These are phyloP conservation scores for Drosophila simulans DNA, from an alignment of 1,140 invertebrate species.

Conservation along the genomic window DNA sequence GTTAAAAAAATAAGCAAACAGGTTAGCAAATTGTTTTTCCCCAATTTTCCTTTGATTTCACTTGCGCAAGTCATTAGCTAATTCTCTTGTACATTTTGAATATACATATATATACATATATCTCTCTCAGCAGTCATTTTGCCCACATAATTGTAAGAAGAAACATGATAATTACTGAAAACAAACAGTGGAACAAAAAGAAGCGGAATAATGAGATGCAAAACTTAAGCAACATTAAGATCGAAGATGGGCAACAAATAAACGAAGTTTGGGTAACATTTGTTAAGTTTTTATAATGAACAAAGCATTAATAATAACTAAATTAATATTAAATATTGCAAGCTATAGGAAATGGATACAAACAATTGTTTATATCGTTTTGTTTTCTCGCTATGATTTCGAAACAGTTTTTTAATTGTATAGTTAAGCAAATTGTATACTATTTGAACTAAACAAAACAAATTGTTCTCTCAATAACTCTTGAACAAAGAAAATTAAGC, in stretches of 20 bases:
- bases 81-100: constrained; percentile 53
- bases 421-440: constrained; percentile 81
- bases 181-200: constrained; percentile 43
- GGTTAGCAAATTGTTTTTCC: constrained; percentile 17
- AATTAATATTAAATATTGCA: constrained; percentile 63
- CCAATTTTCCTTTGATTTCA: constrained; percentile 20
- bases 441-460: constrained; percentile 71
- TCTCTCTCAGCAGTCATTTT: constrained; percentile 34
- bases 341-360: constrained; percentile 45
- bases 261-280: constrained; percentile 75
- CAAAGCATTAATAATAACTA: constrained; percentile 67
- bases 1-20: constrained; percentile 16
- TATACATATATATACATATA: constrained; percentile 34
- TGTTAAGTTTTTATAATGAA: constrained; percentile 82
- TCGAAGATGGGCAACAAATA: constrained; percentile 52
- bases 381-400: constrained; percentile 52
- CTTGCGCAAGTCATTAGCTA: constrained; percentile 22
- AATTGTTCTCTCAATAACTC: constrained; percentile 78
- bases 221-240: constrained; percentile 42
- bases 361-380: constrained; percentile 60
- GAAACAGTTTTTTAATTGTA: constrained; percentile 77
- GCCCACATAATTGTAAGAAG: constrained; percentile 36
- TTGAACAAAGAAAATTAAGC: constrained; percentile 72
- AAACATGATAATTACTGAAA: constrained; percentile 36
- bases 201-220: constrained; percentile 21